These are phyloP conservation scores for Capitulum mitella DNA, from an alignment of 2,888 invertebrate species.

Conservation along the genomic window DNA sequence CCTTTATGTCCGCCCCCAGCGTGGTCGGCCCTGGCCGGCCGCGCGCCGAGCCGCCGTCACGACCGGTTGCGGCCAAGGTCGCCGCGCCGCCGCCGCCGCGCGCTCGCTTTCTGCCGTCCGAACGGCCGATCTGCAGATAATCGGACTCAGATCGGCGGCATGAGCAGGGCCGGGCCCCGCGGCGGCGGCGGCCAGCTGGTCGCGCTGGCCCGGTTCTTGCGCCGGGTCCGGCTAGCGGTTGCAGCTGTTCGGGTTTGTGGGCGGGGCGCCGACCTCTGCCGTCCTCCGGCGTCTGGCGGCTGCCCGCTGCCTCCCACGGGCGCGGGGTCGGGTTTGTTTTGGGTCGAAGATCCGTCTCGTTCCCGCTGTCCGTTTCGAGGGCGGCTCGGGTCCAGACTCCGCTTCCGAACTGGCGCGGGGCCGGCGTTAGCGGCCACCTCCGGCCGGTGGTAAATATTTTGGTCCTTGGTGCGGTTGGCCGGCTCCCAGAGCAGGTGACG, in stretches of 20 bases:
- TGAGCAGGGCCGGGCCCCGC: not conserved
- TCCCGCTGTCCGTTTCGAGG: no score
- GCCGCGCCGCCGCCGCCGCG: not conserved
- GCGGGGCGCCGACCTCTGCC: not conserved
- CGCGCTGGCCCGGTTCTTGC: not conserved
- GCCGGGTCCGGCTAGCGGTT: no score
- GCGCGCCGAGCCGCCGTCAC: not conserved
- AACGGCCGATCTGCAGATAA: conserved; percentile 4
- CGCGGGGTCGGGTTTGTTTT: no score
- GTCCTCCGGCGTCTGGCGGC: no score
- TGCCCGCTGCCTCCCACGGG: no score
- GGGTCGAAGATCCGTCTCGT: no score
- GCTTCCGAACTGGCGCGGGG: no score
- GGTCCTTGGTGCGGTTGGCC: not conserved
- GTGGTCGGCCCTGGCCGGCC: not conserved
- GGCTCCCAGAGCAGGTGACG: not conserved
- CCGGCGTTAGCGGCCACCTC: no score
- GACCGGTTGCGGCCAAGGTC: not conserved
- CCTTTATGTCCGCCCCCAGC: not conserved
- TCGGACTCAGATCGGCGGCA: not conserved
- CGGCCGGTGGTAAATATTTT: conserved; percentile 6
- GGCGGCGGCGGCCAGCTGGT: not conserved
- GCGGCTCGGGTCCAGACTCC: no score
- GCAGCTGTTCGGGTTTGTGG: not conserved
- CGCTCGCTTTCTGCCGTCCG: conserved; percentile 3